phyloP scores from a whole-genome alignment of 35 echinoderm and acorn worm genomes.

The Heliocidaris erythrogramma region DNA sequence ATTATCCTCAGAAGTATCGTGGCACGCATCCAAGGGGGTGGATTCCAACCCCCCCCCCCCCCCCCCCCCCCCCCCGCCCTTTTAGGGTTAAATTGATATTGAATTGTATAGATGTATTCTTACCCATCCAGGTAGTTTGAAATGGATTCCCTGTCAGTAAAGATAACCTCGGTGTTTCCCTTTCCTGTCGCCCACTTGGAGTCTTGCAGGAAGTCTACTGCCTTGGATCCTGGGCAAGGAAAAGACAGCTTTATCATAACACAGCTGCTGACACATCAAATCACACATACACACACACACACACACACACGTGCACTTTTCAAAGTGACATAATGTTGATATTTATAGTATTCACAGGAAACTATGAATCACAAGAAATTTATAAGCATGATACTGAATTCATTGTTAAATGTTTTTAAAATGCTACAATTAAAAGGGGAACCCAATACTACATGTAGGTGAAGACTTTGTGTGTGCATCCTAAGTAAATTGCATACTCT shows the following conservation, averaged over 20 bases:
- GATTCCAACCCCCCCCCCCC: too few species aligned
- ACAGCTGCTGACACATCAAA: not conserved
- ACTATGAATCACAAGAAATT: too few species aligned
- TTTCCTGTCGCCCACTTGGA: constrained; percentile 87
- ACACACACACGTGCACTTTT: not conserved
- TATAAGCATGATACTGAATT: too few species aligned
- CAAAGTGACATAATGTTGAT: not conserved
- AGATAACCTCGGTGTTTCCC: constrained; percentile 64
- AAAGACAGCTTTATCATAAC: not conserved
- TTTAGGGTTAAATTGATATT: not conserved
- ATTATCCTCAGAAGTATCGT: too few species aligned
- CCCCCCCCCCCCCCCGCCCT: too few species aligned
- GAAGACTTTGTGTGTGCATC: too few species aligned
- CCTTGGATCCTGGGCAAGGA: constrained; percentile 75
- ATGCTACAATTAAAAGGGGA: too few species aligned
- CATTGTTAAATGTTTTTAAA: too few species aligned
- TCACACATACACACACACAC: not conserved
- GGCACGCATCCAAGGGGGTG: too few species aligned
- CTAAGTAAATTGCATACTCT: too few species aligned
- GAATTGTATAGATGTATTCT: not conserved
- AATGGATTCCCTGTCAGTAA: constrained; percentile 77
- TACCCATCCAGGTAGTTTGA: constrained; percentile 64
- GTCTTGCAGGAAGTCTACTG: constrained; percentile 85
- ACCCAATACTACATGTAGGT: too few species aligned
- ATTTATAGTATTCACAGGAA: not conserved